Evolutionary conservation across 2,888 invertebrate species (phyloP), one percentile per base, ranked within the genome.

Genomic region (Amorpha juglandis): DNA sequence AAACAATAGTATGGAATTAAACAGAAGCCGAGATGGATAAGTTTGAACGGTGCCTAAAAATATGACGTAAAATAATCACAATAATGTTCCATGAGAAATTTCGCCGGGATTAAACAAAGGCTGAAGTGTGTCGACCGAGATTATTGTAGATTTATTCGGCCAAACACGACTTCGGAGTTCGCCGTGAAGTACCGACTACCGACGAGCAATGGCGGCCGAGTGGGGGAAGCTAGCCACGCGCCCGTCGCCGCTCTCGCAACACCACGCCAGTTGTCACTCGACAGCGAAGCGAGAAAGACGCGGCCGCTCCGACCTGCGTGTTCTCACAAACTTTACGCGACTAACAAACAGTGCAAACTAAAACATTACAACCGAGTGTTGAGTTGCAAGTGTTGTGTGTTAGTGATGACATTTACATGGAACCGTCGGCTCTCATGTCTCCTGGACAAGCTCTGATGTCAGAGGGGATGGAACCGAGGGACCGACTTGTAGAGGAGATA

Each of bases 311-410:
- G 86, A 83, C 83, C 87, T 73, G 87, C 87, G 93, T 91, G 93
- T 93, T 92, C 93, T 90, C 91, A 76, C 84, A 81, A 91, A 92
- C 88, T 91, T 91, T 85, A 87, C 92, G 91, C 91, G 90, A 91
- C 87, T 87, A 85, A 89, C 85, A 87, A 83, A 89, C 88, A 90
- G 90, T 85, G 84, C 77, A 78, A 69, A 70, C 33, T 66, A 77
- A 75, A 81, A 79, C 77, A 82, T 76, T 80, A 81, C 79, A 73
- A 78, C 78, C 72, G 83, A 91, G 90, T 91, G 91, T 90, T 86
- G 74, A 87, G 85, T 89, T 89, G 88, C 86, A 81, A 84, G 87
- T 90, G 88, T 85, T 80, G 83, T 80, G 86, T 88, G 86, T 80
- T 84, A 92, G 92, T 92, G 93, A 93, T 93, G 92, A 91, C 83